A percentile compares a stretch with the other conserved stretches of the same genome.
These are phyloP conservation scores for Syritta pipiens DNA, from an alignment of 2,888 invertebrate genomes.

Conservation along the genomic window DNA sequence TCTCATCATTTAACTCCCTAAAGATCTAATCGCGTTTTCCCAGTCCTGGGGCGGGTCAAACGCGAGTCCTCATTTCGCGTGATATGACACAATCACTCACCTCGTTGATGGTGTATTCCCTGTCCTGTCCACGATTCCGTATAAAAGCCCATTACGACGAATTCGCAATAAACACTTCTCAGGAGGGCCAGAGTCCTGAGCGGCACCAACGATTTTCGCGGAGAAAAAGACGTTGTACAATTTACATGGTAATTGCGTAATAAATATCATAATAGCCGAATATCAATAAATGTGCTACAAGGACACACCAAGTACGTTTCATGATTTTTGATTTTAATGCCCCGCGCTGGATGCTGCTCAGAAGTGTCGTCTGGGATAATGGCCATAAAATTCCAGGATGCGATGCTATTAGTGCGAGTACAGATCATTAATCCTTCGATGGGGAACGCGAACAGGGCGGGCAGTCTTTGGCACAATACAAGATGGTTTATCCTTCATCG, in stretches of 20 bases:
- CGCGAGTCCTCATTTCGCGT: conserved; percentile 17
- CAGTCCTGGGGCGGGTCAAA: not conserved
- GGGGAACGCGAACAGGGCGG: conserved; percentile 2
- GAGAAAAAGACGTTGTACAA: not conserved
- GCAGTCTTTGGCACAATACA: not conserved
- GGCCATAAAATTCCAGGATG: conserved; percentile 23
- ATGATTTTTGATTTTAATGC: conserved; percentile 23
- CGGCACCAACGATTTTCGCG: not conserved
- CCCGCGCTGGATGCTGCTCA: not conserved
- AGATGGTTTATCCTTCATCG: not conserved
- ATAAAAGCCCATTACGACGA: not conserved
- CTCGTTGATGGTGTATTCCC: not conserved
- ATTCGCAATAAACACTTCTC: not conserved
- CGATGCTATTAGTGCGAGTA: conserved; percentile 26
- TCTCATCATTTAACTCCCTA: not conserved
- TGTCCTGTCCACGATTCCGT: too few relatives aligned
- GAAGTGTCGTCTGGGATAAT: not conserved
- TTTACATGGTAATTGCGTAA: conserved; percentile 20
- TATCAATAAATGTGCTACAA: conserved; percentile 27
- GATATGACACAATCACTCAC: conserved; percentile 1
- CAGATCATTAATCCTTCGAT: conserved; percentile 43
- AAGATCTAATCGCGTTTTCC: too few relatives aligned
- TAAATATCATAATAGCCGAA: conserved; percentile 19
- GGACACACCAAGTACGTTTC: not conserved
- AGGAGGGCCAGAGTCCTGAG: not conserved